These are phyloP conservation scores for Malurus leucopterus DNA, from an alignment of 2,797 vertebrate species.

Conservation along the genomic window DNA sequence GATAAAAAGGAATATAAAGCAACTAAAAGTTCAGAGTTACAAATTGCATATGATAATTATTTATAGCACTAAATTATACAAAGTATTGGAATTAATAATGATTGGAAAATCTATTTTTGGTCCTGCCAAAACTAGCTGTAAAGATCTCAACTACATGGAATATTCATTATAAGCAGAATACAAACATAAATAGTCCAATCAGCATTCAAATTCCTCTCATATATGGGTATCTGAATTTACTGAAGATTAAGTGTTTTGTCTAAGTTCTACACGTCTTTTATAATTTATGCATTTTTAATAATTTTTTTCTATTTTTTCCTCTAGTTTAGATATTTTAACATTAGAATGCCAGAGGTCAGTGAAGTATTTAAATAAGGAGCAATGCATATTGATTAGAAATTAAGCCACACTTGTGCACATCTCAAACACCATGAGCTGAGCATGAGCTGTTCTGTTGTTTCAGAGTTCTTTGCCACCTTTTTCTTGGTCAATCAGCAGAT, in stretches of 20 bases:
- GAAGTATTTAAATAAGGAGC: not conserved
- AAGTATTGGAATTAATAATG: not conserved
- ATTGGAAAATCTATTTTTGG: not conserved
- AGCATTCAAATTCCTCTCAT: not conserved
- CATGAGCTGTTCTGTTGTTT: not conserved
- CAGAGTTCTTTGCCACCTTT: not conserved
- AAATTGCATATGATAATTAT: not conserved
- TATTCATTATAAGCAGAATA: not conserved
- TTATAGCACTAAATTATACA: not conserved
- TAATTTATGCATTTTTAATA: not conserved
- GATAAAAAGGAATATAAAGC: not conserved
- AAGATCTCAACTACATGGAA: not conserved
- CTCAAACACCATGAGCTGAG: not conserved
- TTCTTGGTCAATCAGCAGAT: not conserved
- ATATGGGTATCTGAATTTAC: not conserved
- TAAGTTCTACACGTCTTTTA: not conserved
- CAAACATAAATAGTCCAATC: not conserved
- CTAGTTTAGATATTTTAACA: not conserved
- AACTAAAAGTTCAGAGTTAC: not conserved
- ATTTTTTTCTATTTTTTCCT: not conserved
- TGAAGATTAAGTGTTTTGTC: not conserved
- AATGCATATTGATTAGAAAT: not conserved
- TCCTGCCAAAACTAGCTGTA: not conserved
- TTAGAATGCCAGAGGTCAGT: not conserved
- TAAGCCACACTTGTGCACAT: not conserved